These are phyloP conservation scores for Scaptomyza flava DNA, from an alignment of 2,888 invertebrate genomes.

Conservation along the genomic window DNA sequence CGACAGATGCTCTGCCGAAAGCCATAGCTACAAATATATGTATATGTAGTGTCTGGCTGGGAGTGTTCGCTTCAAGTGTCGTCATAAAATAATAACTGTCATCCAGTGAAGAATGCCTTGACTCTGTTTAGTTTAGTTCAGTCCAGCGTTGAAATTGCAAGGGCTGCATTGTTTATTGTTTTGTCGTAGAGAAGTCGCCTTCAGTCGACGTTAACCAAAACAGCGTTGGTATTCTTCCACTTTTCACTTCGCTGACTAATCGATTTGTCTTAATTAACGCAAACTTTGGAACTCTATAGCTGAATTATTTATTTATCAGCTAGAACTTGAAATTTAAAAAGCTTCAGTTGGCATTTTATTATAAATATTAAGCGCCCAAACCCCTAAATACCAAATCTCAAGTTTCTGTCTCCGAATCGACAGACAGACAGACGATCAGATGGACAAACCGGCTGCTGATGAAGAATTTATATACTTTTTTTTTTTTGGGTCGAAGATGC, in stretches of 20 bases:
- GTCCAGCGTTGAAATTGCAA: conserved; percentile 12
- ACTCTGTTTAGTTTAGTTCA: conserved; percentile 12
- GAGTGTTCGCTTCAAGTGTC: conserved; percentile 31
- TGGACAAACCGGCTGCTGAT: too few species aligned
- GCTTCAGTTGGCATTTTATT: neutral
- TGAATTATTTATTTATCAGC: neutral
- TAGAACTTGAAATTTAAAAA: neutral
- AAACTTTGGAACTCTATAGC: neutral
- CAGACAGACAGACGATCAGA: too few species aligned
- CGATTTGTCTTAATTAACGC: conserved; percentile 9
- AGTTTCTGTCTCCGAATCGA: too few species aligned
- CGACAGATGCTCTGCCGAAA: conserved; percentile 22
- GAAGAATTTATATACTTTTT: too few species aligned
- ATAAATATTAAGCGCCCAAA: too few species aligned
- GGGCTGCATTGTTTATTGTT: conserved; percentile 25
- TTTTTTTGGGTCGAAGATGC: too few species aligned
- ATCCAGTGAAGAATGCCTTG: conserved; percentile 34
- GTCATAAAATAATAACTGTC: conserved; percentile 60
- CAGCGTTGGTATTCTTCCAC: neutral
- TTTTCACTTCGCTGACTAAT: neutral
- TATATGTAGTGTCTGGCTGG: conserved; percentile 3
- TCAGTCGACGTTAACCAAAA: neutral
- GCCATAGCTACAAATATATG: neutral
- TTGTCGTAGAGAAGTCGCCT: conserved; percentile 4
- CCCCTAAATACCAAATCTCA: too few species aligned